Percentiles rank a stretch among this genome's conserved stretches.
phyloP scores from a whole-genome alignment of 2,888 invertebrate genomes.

The Meiosimyza platycephala region DNA sequence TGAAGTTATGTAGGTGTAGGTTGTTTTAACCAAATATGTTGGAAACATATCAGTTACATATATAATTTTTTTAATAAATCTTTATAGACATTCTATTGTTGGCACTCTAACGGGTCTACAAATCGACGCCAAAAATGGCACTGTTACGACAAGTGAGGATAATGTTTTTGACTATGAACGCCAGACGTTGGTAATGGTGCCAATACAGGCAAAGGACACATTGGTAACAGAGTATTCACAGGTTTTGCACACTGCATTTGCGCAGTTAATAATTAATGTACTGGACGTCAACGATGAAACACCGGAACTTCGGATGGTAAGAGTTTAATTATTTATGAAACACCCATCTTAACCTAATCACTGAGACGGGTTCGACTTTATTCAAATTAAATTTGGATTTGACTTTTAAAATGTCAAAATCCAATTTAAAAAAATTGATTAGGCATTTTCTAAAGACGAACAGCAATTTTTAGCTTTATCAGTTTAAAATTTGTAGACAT shows the following conservation, averaged over 20 bases:
- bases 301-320: constrained; percentile 74
- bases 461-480: too few relatives aligned
- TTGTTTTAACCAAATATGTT: neutral
- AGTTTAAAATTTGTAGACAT: too few relatives aligned
- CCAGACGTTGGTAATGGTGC: constrained; percentile 70
- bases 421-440: too few relatives aligned
- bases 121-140: constrained; percentile 71
- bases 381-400: too few relatives aligned
- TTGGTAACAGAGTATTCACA: constrained; percentile 56
- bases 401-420: too few relatives aligned
- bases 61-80: neutral
- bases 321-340: constrained; percentile 35
- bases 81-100: constrained; percentile 70
- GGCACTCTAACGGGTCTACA: constrained; percentile 67
- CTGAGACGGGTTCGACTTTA: too few relatives aligned
- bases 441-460: too few relatives aligned
- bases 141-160: constrained; percentile 70
- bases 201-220: constrained; percentile 70
- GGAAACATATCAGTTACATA: neutral
- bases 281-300: constrained; percentile 80
- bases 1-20: constrained; percentile 69
- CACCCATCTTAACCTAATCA: neutral
- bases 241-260: constrained; percentile 59
- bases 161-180: constrained; percentile 74
- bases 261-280: constrained; percentile 73